Percentiles rank a stretch among this genome's conserved stretches.
These are phyloP conservation scores for Ophion slaviceki DNA, from an alignment of 2,888 invertebrate species.

Conservation along the genomic window DNA sequence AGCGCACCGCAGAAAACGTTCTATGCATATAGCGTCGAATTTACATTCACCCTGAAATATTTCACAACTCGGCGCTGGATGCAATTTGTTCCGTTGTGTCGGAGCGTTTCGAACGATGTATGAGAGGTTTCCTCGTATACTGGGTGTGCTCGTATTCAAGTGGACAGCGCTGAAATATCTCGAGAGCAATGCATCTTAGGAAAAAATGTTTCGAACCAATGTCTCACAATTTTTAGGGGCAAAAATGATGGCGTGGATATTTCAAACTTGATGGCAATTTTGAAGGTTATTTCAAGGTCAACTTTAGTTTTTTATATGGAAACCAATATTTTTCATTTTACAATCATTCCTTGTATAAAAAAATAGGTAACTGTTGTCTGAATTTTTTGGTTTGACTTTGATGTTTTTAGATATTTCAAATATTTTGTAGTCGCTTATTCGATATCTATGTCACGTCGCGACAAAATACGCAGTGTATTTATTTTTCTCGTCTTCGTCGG, in stretches of 20 bases:
- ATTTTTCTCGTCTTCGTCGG: too few relatives aligned
- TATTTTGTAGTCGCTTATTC: conserved; percentile 61
- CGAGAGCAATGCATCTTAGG: too few relatives aligned
- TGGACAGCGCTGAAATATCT: not conserved
- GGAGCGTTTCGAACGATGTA: conserved; percentile 43
- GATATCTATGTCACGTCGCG: conserved; percentile 63
- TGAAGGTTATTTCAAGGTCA: not conserved
- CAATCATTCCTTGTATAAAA: not conserved
- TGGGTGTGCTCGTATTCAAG: not conserved
- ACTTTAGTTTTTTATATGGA: not conserved
- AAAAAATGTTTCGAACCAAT: too few relatives aligned
- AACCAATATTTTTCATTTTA: not conserved
- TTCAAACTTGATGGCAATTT: not conserved
- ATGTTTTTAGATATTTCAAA: not conserved
- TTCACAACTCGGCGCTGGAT: conserved; percentile 69
- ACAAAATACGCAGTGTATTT: too few relatives aligned
- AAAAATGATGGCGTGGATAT: not conserved
- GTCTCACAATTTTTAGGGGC: not conserved
- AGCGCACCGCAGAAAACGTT: conserved; percentile 33
- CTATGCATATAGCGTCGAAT: conserved; percentile 66
- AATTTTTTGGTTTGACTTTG: not conserved
- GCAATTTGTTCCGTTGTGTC: conserved; percentile 76
- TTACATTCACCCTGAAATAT: conserved; percentile 76
- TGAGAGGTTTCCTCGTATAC: not conserved
- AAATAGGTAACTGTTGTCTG: not conserved